Evolutionary conservation across 2,888 invertebrate genomes (phyloP).

Genomic region (Stictocephala bisonia): DNA sequence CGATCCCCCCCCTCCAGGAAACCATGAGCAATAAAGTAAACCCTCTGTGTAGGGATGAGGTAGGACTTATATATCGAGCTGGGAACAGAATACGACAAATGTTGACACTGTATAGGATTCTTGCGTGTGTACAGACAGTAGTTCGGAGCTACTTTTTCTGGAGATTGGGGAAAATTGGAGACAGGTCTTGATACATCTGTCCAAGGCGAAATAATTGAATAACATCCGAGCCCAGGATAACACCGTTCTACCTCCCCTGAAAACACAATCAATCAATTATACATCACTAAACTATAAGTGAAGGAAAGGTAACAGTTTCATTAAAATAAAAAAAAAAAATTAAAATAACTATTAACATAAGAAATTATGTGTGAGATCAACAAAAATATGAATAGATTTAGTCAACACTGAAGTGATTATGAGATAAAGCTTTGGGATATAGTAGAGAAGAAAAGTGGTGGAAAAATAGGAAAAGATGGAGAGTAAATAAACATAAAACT

Average conservation of each 20-base stretch:
- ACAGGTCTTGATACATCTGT: conserved; percentile 80
- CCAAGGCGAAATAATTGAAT: conserved; percentile 83
- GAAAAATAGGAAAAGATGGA: too few relatives aligned
- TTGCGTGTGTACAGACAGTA: conserved; percentile 71
- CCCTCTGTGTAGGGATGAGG: conserved; percentile 72
- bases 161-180: conserved; percentile 79
- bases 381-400: too few relatives aligned
- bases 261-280: neutral
- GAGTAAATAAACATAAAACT: too few relatives aligned
- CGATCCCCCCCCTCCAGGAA: conserved; percentile 87
- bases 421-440: too few relatives aligned
- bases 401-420: neutral
- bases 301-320: neutral
- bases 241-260: conserved; percentile 67
- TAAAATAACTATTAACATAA: neutral
- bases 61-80: conserved; percentile 73
- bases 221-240: conserved; percentile 84
- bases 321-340: neutral
- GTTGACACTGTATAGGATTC: conserved; percentile 66
- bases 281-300: neutral
- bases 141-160: conserved; percentile 72
- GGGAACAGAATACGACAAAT: conserved; percentile 75
- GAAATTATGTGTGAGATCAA: too few relatives aligned
- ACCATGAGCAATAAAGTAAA: conserved; percentile 86
- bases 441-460: too few relatives aligned